Evolutionary conservation across 1,140 invertebrate genomes (phyloP), one percentile per base, ranked within the genome.

Genomic region (Apis cerana): DNA sequence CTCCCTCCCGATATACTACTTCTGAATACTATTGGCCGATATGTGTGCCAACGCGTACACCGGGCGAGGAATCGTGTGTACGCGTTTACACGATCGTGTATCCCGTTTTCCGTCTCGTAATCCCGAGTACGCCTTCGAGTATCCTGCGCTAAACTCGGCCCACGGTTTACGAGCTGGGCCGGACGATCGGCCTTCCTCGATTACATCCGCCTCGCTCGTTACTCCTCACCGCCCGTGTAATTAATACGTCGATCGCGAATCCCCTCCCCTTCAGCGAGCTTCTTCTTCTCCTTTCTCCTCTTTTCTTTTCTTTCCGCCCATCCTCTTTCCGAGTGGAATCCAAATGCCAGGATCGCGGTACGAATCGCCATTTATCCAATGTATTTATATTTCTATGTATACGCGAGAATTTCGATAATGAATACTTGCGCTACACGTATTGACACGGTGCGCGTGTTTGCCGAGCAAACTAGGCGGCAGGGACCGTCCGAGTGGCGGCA

Each of bases 131-230:
- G n/a, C 33, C 3, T 27, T 33, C 27, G 52, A 76, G 83, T 52
- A 68, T 78, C 74, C 33, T 74, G 56, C 54, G 11, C 33, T 19
- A 9, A 4, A 11, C 4, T 23, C 33, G 61, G 15, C 2, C 64
- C 17, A 43, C 64, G 64, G 43, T 87, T 88, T 87, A 85, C 78
- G 78, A 86, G 54, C 50, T 21, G 75, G n/a, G 75, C 79, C 27
- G 54, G 52, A 78, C 86, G 84, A 88, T 88, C 80, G 87, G 84
- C 86, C 87, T 75, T 81, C 56, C 84, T 89, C 75, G 87, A 89
- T 89, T 88, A 89, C 12, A 68, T 50, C 77, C 61, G 27, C 67
- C 62, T 50, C 79, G 61, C 33, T 33, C 33, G 33, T 33, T 43
- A 43, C 33, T 43, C 33, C 33, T 43, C 54, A 13, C 43, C 17